These are phyloP conservation scores for Haplochromis vanheusdeni DNA, from an alignment of 2,113 vertebrate species.

Conservation along the genomic window DNA sequence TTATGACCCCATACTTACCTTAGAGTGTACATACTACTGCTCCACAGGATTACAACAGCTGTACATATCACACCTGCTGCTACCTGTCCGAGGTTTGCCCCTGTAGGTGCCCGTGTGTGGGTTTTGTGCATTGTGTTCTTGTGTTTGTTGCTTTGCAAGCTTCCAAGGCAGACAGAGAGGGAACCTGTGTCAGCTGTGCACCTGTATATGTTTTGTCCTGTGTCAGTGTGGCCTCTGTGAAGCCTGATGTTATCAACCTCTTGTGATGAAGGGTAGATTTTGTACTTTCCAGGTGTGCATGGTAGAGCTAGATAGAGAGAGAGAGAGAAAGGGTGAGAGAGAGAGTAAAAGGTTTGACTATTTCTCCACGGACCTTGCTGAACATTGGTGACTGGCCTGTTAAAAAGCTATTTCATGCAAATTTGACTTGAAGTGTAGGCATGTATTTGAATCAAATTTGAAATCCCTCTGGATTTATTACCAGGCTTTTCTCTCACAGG, in stretches of 20 bases:
- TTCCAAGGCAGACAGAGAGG: not conserved
- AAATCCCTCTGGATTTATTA: constrained; percentile 11
- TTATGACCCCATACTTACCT: not conserved
- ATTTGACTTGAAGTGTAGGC: not conserved
- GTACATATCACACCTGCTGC: constrained; percentile 14
- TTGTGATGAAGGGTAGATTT: constrained; percentile 59
- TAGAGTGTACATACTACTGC: not conserved
- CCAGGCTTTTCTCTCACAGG: not conserved
- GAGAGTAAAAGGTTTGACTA: not conserved
- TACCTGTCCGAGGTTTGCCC: not conserved
- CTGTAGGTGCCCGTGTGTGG: not conserved
- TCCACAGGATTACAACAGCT: constrained; percentile 15
- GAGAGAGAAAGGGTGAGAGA: not conserved
- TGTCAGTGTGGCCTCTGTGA: constrained; percentile 35
- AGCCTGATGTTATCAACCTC: constrained; percentile 33
- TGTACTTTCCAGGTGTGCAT: constrained; percentile 41
- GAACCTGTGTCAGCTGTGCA: constrained; percentile 25
- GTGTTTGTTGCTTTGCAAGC: not conserved
- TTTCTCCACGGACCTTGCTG: not conserved
- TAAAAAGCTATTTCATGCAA: constrained; percentile 3
- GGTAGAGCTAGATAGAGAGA: not conserved
- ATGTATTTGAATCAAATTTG: not conserved
- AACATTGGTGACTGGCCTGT: not conserved
- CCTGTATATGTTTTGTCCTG: constrained; percentile 48
- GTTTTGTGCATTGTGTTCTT: not conserved